Percentiles rank a stretch among this genome's conserved stretches.
Evolutionary conservation across 2,797 vertebrate species (phyloP).

Genomic region (Microhierax caerulescens): DNA sequence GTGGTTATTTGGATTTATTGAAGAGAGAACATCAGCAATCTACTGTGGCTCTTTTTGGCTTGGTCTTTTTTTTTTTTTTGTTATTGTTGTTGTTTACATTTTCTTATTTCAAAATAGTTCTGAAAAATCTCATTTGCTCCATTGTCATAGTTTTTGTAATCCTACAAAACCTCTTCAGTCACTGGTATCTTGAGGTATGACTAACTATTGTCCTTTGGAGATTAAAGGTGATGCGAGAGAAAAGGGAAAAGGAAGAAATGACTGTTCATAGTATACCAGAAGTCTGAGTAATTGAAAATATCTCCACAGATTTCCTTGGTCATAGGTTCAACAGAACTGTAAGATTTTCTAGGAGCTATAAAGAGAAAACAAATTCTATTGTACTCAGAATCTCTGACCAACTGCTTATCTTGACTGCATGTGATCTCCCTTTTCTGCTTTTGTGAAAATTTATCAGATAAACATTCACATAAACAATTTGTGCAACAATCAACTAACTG

Average conservation of each 20-base stretch:
- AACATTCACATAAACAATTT: slow-evolving; percentile 4
- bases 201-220: not conserved
- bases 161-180: not conserved
- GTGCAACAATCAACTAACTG: not conserved
- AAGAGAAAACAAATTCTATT: slow-evolving; percentile 7
- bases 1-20: slow-evolving; percentile 21
- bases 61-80: not conserved
- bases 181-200: not conserved
- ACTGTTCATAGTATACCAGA: not conserved
- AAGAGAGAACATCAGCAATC: slow-evolving; percentile 27
- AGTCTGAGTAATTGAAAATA: slow-evolving; percentile 31
- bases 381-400: not conserved
- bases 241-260: slow-evolving; percentile 5
- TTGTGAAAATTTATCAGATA: slow-evolving; percentile 28
- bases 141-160: not conserved
- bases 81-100: not conserved
- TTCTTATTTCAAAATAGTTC: not conserved
- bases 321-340: not conserved
- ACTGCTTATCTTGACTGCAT: not conserved
- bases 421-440: not conserved
- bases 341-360: not conserved
- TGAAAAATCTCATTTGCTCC: slow-evolving; percentile 19
- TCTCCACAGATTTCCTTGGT: slow-evolving; percentile 13
- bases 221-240: not conserved
- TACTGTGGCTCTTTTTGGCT: not conserved